These are phyloP conservation scores for Furcula furcula DNA, from an alignment of 2,888 invertebrate genomes.

Conservation along the genomic window DNA sequence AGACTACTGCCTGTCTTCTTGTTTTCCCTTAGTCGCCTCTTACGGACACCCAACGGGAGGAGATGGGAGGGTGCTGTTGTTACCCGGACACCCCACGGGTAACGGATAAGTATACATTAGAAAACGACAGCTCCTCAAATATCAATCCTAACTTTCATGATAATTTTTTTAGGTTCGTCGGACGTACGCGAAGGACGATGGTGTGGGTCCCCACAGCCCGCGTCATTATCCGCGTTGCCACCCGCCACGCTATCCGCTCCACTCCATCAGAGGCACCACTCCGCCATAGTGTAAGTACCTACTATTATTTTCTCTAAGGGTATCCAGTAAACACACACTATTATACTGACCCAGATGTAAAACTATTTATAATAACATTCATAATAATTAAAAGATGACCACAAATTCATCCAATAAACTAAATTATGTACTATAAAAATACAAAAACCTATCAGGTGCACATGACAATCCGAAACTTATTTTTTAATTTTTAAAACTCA, in stretches of 20 bases:
- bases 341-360: neutral
- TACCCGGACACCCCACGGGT: no score
- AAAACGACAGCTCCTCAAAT: no score
- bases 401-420: neutral
- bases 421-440: neutral
- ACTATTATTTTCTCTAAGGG: no score
- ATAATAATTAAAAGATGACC: slow-evolving; percentile 1
- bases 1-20: no score
- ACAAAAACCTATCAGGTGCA: neutral
- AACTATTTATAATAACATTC: neutral
- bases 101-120: no score
- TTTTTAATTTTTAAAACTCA: neutral
- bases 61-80: no score
- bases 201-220: slow-evolving; percentile 84
- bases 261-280: slow-evolving; percentile 70
- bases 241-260: slow-evolving; percentile 62
- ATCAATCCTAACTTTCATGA: neutral
- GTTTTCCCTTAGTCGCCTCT: no score
- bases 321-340: no score
- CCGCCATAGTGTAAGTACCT: slow-evolving; percentile 68
- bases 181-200: slow-evolving; percentile 76
- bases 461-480: neutral
- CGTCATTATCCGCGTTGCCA: slow-evolving; percentile 83
- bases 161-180: slow-evolving; percentile 57
- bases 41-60: no score